These are phyloP conservation scores for Lepus oiostolus DNA, from an alignment of 2,797 vertebrate species.

Conservation along the genomic window DNA sequence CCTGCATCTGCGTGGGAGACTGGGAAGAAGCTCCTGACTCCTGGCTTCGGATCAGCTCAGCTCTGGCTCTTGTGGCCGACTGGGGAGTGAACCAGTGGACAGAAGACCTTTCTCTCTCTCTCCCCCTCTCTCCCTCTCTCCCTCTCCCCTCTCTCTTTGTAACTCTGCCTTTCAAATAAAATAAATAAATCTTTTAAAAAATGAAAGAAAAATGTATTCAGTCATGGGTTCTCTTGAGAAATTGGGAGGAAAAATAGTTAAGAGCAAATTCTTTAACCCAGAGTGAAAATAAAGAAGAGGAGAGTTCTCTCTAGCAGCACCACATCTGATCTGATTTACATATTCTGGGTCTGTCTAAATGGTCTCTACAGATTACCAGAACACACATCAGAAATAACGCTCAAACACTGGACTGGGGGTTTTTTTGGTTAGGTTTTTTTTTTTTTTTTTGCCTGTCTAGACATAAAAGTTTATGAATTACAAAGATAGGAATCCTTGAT, in stretches of 20 bases:
- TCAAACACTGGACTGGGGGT: neutral
- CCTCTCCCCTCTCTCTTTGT: too few relatives aligned
- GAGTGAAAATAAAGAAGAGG: neutral
- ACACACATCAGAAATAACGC: conserved; percentile 58
- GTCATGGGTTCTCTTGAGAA: conserved; percentile 23
- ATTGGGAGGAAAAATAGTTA: neutral
- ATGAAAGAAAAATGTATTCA: conserved; percentile 53
- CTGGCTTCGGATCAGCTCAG: too few relatives aligned
- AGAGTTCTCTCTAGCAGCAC: conserved; percentile 38
- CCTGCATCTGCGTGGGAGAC: too few relatives aligned
- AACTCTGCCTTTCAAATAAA: too few relatives aligned
- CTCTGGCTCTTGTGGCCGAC: too few relatives aligned
- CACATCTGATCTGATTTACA: conserved; percentile 42
- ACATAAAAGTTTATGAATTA: conserved; percentile 68
- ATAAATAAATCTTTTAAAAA: conserved; percentile 57
- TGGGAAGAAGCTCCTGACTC: too few relatives aligned
- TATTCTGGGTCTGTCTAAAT: conserved; percentile 61
- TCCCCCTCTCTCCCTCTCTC: too few relatives aligned
- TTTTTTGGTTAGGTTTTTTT: neutral
- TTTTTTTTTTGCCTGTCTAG: conserved; percentile 48
- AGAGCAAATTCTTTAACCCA: conserved; percentile 33
- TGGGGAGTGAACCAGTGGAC: too few relatives aligned
- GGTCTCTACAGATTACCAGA: conserved; percentile 43
- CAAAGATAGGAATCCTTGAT: conserved; percentile 65
- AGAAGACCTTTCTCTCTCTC: too few relatives aligned